These are phyloP conservation scores for Gasterosteus aculeatus DNA, from an alignment of 2,113 vertebrate genomes.

Conservation along the genomic window DNA sequence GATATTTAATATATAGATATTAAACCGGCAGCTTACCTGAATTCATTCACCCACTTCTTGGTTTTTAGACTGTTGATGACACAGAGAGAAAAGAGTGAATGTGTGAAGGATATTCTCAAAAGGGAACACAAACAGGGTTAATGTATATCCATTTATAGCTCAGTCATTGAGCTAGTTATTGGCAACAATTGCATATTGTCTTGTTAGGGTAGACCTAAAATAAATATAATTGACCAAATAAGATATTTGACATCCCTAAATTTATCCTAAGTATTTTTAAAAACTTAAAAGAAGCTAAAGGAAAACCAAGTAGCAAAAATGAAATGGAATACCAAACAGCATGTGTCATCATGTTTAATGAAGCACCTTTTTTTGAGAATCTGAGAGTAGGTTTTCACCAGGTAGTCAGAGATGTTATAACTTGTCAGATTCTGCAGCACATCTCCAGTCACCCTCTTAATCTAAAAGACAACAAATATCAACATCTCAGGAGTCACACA, in stretches of 20 bases:
- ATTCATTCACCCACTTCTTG: constrained; percentile 93
- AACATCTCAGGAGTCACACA: background rate
- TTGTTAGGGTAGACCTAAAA: background rate
- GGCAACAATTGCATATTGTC: background rate
- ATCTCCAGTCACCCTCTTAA: constrained; percentile 81
- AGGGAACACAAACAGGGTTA: background rate
- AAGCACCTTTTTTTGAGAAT: constrained; percentile 95
- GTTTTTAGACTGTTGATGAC: constrained; percentile 82
- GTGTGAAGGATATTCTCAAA: background rate
- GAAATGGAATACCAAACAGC: background rate
- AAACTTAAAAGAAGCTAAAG: background rate
- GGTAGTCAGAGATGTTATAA: constrained; percentile 94
- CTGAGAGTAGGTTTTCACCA: constrained; percentile 94
- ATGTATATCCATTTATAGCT: background rate
- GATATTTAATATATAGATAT: background rate
- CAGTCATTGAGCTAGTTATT: background rate
- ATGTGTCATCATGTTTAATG: background rate
- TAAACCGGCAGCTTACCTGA: constrained; percentile 81
- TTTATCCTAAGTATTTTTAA: background rate
- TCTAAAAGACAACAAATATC: constrained; percentile 56
- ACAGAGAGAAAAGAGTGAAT: constrained; percentile 8
- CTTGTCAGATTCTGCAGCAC: constrained; percentile 92
- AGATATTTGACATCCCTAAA: background rate
- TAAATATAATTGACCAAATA: background rate
- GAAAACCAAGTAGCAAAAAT: background rate